Evolutionary conservation across 2,797 vertebrate genomes (phyloP).

Genomic region (Syncerus caffer): DNA sequence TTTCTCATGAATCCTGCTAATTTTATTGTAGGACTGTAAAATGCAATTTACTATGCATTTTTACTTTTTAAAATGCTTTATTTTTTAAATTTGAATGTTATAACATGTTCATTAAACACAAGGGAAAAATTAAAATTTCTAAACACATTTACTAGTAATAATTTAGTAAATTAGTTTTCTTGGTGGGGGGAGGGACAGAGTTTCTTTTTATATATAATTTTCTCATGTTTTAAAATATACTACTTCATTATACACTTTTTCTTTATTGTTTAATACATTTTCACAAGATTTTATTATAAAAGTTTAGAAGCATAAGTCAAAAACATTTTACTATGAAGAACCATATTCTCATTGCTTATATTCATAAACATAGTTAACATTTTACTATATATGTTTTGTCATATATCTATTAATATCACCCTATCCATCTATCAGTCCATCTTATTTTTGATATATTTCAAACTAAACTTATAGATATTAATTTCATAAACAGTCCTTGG

Average conservation of each 20-base stretch:
- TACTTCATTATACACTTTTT: neutral
- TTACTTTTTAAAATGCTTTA: neutral
- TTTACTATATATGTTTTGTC: neutral
- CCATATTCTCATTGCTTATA: neutral
- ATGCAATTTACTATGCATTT: neutral
- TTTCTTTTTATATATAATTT: neutral
- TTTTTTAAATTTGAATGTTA: neutral
- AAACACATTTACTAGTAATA: conserved; percentile 21
- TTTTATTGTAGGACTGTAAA: conserved; percentile 18
- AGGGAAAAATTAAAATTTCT: neutral
- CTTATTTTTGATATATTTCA: conserved; percentile 12
- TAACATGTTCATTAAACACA: conserved; percentile 27
- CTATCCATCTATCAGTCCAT: neutral
- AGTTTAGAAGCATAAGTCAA: neutral
- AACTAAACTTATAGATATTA: neutral
- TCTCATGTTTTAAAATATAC: conserved; percentile 2
- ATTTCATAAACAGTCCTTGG: neutral
- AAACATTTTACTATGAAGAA: neutral
- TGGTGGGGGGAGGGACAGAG: neutral
- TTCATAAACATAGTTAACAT: neutral
- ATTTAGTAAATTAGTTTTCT: conserved; percentile 6
- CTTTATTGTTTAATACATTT: neutral
- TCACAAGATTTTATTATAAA: conserved; percentile 11
- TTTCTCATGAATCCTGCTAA: neutral
- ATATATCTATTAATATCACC: neutral